A percentile compares a stretch with the other conserved stretches of the same genome.
Conservation (phyloP, 1,140 invertebrate genomes). For the Chionoecetes opilio region DNA sequence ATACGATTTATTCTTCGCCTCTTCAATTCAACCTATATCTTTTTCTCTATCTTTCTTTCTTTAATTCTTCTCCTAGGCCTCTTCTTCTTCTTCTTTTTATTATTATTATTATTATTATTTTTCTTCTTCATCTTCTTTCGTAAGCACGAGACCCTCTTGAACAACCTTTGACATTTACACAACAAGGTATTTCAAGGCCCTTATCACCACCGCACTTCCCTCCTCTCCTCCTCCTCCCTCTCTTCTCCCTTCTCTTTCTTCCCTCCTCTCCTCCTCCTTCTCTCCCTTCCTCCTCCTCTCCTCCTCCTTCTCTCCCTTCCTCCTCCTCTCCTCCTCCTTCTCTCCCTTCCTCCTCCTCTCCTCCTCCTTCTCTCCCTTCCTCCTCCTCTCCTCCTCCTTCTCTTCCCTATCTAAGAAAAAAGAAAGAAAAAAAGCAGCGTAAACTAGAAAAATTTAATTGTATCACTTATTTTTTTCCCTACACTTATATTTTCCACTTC, state of each 20-base stretch:
- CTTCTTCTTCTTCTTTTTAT: neutral
- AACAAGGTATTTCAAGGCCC: neutral
- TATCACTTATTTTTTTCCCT: neutral
- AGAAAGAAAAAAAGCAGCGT: neutral
- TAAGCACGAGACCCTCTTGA: neutral
- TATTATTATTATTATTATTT: neutral
- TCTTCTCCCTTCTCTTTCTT: neutral
- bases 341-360: neutral
- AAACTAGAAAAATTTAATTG: neutral
- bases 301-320: neutral
- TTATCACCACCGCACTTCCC: neutral
- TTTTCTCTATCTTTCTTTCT: neutral
- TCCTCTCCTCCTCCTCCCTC: neutral
- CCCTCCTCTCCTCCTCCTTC: neutral
- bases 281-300: neutral
- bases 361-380: neutral
- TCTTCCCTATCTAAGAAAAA: neutral
- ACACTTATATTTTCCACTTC: neutral
- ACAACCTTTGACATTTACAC: conserved; percentile 6
- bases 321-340: neutral
- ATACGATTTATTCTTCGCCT: neutral
- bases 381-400: neutral
- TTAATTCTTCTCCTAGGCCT: neutral
- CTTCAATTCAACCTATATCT: neutral
- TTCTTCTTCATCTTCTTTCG: neutral